Percentiles rank a stretch among this genome's conserved stretches.
Evolutionary conservation across 2,113 vertebrate genomes (phyloP).

Genomic region (Varanus komodoensis): DNA sequence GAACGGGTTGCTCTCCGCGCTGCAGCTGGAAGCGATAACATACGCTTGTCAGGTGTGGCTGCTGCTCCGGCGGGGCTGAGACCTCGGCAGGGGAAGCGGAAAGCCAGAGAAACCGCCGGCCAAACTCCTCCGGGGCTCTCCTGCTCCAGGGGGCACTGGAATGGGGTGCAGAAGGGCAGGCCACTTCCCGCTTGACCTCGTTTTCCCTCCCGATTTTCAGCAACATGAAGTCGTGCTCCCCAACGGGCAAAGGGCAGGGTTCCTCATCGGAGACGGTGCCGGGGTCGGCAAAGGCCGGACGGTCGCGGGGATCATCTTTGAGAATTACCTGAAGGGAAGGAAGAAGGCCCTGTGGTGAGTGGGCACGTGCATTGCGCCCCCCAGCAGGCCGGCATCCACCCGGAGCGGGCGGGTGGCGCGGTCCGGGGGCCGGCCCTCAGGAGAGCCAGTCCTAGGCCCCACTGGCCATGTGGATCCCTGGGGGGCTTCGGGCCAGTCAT

Average conservation of each 20-base stretch:
- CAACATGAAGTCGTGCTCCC: constrained; percentile 97
- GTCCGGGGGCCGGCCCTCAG: no score
- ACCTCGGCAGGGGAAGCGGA: not conserved
- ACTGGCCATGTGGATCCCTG: no score
- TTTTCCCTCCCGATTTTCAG: constrained; percentile 67
- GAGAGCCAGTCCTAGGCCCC: no score
- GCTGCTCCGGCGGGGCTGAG: not conserved
- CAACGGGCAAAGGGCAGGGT: constrained; percentile 92
- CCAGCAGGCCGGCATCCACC: no score
- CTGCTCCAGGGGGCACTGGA: no score
- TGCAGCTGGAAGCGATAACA: constrained; percentile 96
- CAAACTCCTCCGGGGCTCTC: not conserved
- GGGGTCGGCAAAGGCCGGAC: constrained; percentile 97
- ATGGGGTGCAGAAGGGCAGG: not conserved
- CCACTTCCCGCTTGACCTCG: no score
- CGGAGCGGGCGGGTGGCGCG: no score
- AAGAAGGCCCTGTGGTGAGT: constrained; percentile 95
- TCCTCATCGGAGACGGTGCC: constrained; percentile 94
- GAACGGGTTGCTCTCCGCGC: constrained; percentile 87
- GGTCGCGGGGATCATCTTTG: constrained; percentile 93
- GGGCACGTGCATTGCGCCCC: accelerated
- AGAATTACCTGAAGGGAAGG: constrained; percentile 91
- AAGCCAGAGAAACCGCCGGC: not conserved
- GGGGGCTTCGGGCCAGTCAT: no score
- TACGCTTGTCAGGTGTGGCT: constrained; percentile 93